Base-by-base conservation (phyloP, 1,140 invertebrate genomes). In the Platyscapa corneri region DNA sequence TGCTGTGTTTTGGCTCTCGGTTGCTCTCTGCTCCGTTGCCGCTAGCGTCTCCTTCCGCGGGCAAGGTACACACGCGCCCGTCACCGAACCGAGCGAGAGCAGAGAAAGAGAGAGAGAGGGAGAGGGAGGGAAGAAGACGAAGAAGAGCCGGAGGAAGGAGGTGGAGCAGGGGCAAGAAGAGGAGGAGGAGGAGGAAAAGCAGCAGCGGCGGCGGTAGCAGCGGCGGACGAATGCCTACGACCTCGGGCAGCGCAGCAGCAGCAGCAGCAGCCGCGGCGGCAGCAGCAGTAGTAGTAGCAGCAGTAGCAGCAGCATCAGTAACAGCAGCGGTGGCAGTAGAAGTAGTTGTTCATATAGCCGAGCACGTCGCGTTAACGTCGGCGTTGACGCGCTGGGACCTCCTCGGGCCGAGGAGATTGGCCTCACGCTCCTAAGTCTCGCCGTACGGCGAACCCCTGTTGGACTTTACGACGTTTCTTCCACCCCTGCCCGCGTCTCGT, bases 151-250 rank as follows among this genome's bases (percentile, higher is more conserved):
- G 74, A 85, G 70, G 46, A 85, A 85, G 56, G 16, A 76, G 64
- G 46, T 74, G 64, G 46, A 77, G 84, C 46, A 85, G 53, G 32
- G 34, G 34, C 84, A 87, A 82, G 56, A 32, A 10, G 34, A 79
- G 32, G 1, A 30, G 30, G 3, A 81, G 37, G 32, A 39, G 60
- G 7, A 42, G 64, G 16, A 74, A 32, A 7, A 83, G 56, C 56
- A 65, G 82, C 60, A 76, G 81, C 60, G 56, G 75, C 78, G n/a
- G 30, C 53, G 74, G 53, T 10, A 12, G 65, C 46, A 34, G 67
- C 32, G 67, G 81, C 81, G 42, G 70, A 49, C 82, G 72, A 84
- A 84, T 84, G 75, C 83, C 83, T 78, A 84, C 75, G 75, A 84
- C 83, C 83, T 84, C 74, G 65, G n/a, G 12, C 53, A 77, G 49